These are phyloP conservation scores for Parazoanthus atlanticus DNA, from an alignment of 92 coral and sea anemone genomes.

Conservation along the genomic window DNA sequence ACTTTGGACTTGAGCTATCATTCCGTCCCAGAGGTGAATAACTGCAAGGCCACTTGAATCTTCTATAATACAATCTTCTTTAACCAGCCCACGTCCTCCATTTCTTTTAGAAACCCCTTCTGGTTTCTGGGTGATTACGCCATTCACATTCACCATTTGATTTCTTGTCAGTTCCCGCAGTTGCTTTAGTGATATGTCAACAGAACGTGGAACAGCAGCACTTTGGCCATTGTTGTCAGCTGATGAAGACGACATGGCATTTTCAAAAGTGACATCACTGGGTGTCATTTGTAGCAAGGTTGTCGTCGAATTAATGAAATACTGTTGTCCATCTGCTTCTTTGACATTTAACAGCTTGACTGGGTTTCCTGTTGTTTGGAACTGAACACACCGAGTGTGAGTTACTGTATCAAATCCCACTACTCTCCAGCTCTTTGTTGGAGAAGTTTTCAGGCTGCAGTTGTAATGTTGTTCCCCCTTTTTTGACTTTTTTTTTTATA, in stretches of 20 bases:
- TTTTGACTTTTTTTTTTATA: too few relatives aligned
- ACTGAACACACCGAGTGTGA: too few relatives aligned
- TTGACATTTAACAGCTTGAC: slow-evolving; percentile 41
- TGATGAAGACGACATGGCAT: slow-evolving; percentile 24
- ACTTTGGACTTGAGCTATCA: slow-evolving; percentile 1
- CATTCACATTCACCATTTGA: slow-evolving; percentile 58
- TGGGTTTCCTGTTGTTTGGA: too few relatives aligned
- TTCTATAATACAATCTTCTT: slow-evolving; percentile 62
- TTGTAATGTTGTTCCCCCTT: too few relatives aligned
- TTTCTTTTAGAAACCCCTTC: slow-evolving; percentile 56
- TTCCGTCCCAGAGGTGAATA: slow-evolving; percentile 57
- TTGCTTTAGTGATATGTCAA: slow-evolving; percentile 52
- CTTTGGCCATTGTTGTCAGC: background rate
- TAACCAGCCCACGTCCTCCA: slow-evolving; percentile 45
- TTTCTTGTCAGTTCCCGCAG: slow-evolving; percentile 43
- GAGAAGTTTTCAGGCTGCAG: too few relatives aligned
- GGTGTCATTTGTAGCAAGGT: slow-evolving; percentile 39
- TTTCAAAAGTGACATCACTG: slow-evolving; percentile 48
- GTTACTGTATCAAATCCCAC: too few relatives aligned
- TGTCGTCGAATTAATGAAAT: slow-evolving; percentile 48
- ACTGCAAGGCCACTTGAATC: slow-evolving; percentile 60
- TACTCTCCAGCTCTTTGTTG: too few relatives aligned
- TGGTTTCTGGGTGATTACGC: slow-evolving; percentile 42
- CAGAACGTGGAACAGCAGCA: slow-evolving; percentile 30
- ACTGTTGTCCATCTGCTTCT: slow-evolving; percentile 47